Base-by-base conservation (phyloP, 2,888 invertebrate species). In the Drosophila anceps region DNA sequence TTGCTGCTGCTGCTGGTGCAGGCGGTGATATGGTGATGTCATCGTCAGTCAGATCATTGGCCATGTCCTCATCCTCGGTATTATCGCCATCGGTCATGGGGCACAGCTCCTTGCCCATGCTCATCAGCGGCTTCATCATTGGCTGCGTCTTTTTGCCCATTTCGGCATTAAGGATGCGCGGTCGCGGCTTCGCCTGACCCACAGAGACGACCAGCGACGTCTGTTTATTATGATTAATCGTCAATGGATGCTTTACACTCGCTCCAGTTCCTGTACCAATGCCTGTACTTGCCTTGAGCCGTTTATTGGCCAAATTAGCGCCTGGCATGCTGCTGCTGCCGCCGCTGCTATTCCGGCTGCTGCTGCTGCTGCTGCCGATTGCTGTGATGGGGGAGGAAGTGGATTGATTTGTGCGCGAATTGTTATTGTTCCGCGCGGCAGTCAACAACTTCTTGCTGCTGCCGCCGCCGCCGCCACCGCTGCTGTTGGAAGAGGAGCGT, bases 111-210 rank as follows among this genome's bases (percentile, higher is more conserved):
- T 88, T 81, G 44, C 90, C 82, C 64, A 91, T 91, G 37, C 88
- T 88, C 74, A 92, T 91, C 46, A 92, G 74, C 13, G 92, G 92
- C 51, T 91, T 91, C 35, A 90, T 89, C 20, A 92, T 90, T 0
- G 91, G 87, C 43, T 88, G 85, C 4, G 91, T 90, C 69, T 91
- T 91, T 41, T 90, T 92, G 35, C 91, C 92, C 55, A 93, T 90
- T 33, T 93, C 90, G 5, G 92, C 83, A 65, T 93, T 93, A 8
- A 93, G 84, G 62, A 93, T 93, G 15, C 93, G 89, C 5, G 93
- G 93, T 1, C 92, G 90, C 18, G 92, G 91, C 54, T 92, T 86
- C 10, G 59, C 0, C 48, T 58, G 69, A 57, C 37, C 51, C 69
- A 55, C 62, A 43, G 55, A 33, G 18, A 54, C 69, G 58, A 51